Percentiles rank a stretch among this genome's conserved stretches.
Evolutionary conservation across 2,888 invertebrate genomes (phyloP).

Genomic region (Dryocosmus kuriphilus): DNA sequence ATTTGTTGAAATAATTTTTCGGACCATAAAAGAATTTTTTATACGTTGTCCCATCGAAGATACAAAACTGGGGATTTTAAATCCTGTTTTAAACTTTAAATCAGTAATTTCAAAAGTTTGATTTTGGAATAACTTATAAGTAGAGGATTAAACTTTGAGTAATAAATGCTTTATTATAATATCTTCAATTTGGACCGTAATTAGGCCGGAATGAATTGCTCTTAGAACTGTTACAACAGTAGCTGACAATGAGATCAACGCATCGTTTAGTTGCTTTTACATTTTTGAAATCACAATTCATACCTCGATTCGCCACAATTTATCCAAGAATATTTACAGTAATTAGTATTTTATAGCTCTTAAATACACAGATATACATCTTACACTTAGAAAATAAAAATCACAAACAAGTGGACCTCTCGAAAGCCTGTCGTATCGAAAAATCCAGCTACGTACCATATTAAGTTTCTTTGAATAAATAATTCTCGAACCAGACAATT

Average conservation of each 20-base stretch:
- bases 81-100: not conserved
- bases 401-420: constrained; percentile 47
- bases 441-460: not conserved
- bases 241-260: constrained; percentile 58
- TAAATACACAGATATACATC: constrained; percentile 72
- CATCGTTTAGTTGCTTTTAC: constrained; percentile 43
- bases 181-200: constrained; percentile 47
- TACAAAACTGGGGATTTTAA: not conserved
- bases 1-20: not conserved
- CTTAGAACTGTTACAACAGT: constrained; percentile 30
- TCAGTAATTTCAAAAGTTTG: not conserved
- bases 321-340: constrained; percentile 66
- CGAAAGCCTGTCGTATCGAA: constrained; percentile 1
- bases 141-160: constrained; percentile 27
- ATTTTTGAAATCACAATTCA: constrained; percentile 15
- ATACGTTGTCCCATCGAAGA: too few species aligned
- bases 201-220: constrained; percentile 33
- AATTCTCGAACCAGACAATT: not conserved
- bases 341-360: constrained; percentile 65
- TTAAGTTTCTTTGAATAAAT: not conserved
- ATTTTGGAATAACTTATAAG: not conserved
- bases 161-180: constrained; percentile 57
- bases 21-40: not conserved
- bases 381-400: constrained; percentile 53
- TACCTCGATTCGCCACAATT: constrained; percentile 11